Evolutionary conservation across 2,797 vertebrate genomes (phyloP).

Genomic region (Macropodus opercularis): DNA sequence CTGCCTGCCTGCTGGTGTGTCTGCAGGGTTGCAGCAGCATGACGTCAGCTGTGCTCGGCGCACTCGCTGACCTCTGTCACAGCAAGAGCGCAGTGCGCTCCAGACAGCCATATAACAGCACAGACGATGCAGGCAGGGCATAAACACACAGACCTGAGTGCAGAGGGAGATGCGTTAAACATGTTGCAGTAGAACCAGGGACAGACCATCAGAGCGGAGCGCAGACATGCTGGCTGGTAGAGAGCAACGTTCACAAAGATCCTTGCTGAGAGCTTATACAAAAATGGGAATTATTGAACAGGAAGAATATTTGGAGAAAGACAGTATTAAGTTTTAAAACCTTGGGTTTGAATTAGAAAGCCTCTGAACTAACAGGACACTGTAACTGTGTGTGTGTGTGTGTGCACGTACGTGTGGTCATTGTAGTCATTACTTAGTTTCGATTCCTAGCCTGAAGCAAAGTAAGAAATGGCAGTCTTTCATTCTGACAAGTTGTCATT

Average conservation of each 20-base stretch:
- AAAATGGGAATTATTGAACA: constrained; percentile 38
- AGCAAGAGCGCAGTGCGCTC: constrained; percentile 51
- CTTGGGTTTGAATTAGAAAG: constrained; percentile 29
- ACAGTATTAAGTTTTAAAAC: neutral
- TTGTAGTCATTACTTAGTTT: constrained; percentile 66
- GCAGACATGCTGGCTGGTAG: constrained; percentile 46
- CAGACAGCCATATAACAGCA: constrained; percentile 61
- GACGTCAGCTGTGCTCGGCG: constrained; percentile 72
- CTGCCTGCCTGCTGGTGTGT: constrained; percentile 61
- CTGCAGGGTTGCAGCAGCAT: constrained; percentile 72
- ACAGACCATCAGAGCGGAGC: constrained; percentile 30
- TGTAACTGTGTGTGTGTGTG: constrained; percentile 9
- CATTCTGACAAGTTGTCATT: constrained; percentile 83
- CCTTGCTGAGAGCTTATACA: constrained; percentile 40
- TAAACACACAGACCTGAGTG: constrained; percentile 54
- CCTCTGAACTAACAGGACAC: constrained; percentile 25
- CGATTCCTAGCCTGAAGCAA: constrained; percentile 68
- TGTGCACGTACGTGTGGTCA: constrained; percentile 35
- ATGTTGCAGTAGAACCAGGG: constrained; percentile 43
- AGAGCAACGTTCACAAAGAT: constrained; percentile 44
- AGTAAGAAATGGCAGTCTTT: constrained; percentile 75
- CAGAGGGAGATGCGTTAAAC: constrained; percentile 59
- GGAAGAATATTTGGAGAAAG: constrained; percentile 10
- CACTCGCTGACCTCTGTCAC: constrained; percentile 81
- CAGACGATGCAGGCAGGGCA: constrained; percentile 54